Base-by-base conservation (phyloP, 2,888 invertebrate species). In the Amiota communis region DNA sequence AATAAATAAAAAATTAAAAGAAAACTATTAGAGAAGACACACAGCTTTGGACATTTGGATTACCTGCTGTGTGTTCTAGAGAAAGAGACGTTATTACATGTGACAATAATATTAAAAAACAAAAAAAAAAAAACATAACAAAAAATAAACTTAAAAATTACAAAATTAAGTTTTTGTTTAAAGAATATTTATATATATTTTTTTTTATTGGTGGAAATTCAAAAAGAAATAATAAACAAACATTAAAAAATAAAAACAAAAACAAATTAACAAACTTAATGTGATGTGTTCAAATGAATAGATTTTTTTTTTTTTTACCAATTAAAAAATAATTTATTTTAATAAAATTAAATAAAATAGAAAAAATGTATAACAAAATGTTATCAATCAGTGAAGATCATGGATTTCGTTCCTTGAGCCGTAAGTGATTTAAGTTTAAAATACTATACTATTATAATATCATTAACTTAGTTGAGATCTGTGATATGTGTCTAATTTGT, bases 371-470 rank as follows among this genome's bases (percentile, higher is more conserved):
- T 74, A 84, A 82, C 75, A 88, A 88, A 86, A 89, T 90, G 89
- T 81, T 90, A 80, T 90, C 89, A 70, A 88, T 89, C 78, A 90
- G 90, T 83, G 90, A 90, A 85, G 90, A 90, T 87, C 90, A 90
- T 78, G 90, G 90, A 88, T 90, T 90, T 88, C 89, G 89, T 80
- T 90, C 90, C 74, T 83, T 90, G 79, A 90, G 89, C 85, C 90
- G 90, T 90, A 90, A 90, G 90, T 89, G 71, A 6, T 36, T 36
- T 36, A 1, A 23, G 23, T 23, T 23, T 23, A 23, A 1, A n/a
- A n/a, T n/a, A n/a, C 23, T 23, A 23, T 23, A 23, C 1, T 23
- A 23, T 23, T 23, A 3, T 23, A 23, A 23, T 23, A 23, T 23
- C 3, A 23, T 23, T 23, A 23, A 23, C 3, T 23, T 2, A 36